Base-by-base conservation (phyloP, 2,797 vertebrate species). In the Chiroxiphia lanceolata region DNA sequence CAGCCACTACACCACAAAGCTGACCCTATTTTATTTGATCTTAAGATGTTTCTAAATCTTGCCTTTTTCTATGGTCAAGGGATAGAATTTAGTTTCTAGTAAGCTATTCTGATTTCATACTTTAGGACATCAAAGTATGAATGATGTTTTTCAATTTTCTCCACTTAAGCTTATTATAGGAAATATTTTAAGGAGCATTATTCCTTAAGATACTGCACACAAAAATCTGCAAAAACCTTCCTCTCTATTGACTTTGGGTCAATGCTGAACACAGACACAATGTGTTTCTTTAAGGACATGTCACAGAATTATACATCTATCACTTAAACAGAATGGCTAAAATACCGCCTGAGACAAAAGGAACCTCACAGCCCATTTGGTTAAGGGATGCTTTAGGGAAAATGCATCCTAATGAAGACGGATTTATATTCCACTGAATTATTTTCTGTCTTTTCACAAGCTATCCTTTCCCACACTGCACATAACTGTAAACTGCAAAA, bases 41-140 rank as follows among this genome's bases (percentile, higher is more conserved):
- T 64, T 67, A 91, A 96, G 57, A 92, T 92, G 90, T 93, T 71
- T 91, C 93, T 94, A 95, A 97, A 94, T 95, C 94, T 96, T 60
- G 42, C 82, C 45, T 93, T 72, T 69, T 91, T 80, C 91, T 89
- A 47, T 15, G 56, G 92, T 83, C 75, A 74, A 92, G 45, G 69
- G 89, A 94, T 82, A 74, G 94, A 94, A 89, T 93, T 94, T 51
- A 85, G 95, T 29, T 3, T 8, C 83, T 89, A 75, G 86, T 90
- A 96, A 97, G 94, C 92, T 77, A 94, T 69, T 96, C 91, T 94
- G 96, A 97, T 97, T 97, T 97, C 96, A 96, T 97, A 97, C 94
- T 97, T 91, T 77, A 95, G 89, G 94, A 97, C 95, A 98, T 97
- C 97, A 98, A 98, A 98, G 96, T 96, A 95, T 61, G 60, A 93